phyloP scores from a whole-genome alignment of 2,113 vertebrate species.

The Saimiri boliviensis region DNA sequence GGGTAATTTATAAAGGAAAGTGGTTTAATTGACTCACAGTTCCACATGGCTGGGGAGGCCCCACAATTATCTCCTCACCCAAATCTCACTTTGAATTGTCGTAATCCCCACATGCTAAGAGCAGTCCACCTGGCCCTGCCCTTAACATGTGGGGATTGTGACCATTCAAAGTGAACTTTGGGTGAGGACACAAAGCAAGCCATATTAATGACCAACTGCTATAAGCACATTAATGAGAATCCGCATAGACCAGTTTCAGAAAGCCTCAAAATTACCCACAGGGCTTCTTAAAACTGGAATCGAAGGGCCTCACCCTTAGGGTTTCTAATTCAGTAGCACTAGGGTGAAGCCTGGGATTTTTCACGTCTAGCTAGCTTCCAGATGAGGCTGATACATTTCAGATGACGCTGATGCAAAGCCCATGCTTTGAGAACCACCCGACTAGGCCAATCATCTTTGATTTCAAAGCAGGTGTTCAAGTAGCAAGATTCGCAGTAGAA shows the following conservation, averaged over 20 bases:
- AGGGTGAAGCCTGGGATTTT: not conserved
- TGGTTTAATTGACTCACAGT: too few relatives aligned
- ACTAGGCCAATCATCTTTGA: not conserved
- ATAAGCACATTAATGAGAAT: accelerated
- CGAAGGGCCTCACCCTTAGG: accelerated
- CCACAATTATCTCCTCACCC: too few relatives aligned
- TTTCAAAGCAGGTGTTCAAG: not conserved
- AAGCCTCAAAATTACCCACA: not conserved
- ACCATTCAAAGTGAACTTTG: too few relatives aligned
- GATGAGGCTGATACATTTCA: not conserved
- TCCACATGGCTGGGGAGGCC: too few relatives aligned
- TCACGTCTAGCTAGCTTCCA: not conserved
- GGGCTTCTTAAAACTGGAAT: not conserved
- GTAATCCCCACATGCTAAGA: too few relatives aligned
- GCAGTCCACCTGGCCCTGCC: too few relatives aligned
- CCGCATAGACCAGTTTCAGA: not conserved
- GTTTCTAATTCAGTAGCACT: not conserved
- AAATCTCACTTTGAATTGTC: too few relatives aligned
- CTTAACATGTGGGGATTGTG: too few relatives aligned
- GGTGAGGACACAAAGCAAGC: too few relatives aligned
- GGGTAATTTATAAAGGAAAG: too few relatives aligned
- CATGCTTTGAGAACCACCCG: not conserved
- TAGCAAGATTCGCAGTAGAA: not conserved
- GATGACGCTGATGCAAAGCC: too few relatives aligned
- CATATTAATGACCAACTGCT: not conserved